Conservation (phyloP, 1,140 invertebrate genomes). For the Drosophila chauvacae region DNA sequence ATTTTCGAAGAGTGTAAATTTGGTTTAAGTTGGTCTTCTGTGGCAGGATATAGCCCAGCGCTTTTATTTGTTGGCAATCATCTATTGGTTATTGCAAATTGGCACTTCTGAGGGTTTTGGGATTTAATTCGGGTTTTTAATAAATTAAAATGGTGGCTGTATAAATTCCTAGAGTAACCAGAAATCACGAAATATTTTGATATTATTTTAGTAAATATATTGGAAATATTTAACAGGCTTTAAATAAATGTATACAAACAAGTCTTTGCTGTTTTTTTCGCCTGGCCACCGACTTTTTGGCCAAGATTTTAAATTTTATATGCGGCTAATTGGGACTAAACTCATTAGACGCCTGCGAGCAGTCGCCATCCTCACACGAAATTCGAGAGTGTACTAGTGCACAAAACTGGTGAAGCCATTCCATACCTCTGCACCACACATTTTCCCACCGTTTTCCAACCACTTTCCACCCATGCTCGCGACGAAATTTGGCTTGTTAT, state of each 20-base stretch:
- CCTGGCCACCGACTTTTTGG: conserved; percentile 5
- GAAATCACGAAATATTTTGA: too few relatives aligned
- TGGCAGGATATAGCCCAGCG: neutral
- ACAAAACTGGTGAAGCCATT: conserved; percentile 33
- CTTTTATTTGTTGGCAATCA: conserved; percentile 18
- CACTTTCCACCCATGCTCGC: conserved; percentile 15
- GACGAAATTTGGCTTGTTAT: conserved; percentile 54
- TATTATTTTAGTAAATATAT: too few relatives aligned
- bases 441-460: neutral
- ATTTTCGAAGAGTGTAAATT: conserved; percentile 66
- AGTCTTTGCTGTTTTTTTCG: conserved; percentile 6
- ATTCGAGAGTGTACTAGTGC: conserved; percentile 33
- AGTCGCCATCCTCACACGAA: neutral
- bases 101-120: neutral
- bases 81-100: neutral
- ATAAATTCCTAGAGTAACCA: too few relatives aligned
- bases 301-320: conserved; percentile 62
- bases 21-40: conserved; percentile 53
- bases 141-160: neutral
- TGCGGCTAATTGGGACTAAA: conserved; percentile 74
- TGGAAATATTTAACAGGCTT: too few relatives aligned
- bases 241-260: too few relatives aligned
- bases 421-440: neutral
- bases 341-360: conserved; percentile 59
- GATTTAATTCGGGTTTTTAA: neutral